A percentile compares a stretch with the other conserved stretches of the same genome.
Conservation (phyloP, 2,797 vertebrate genomes). For the Chlorospingus flavigularis region DNA sequence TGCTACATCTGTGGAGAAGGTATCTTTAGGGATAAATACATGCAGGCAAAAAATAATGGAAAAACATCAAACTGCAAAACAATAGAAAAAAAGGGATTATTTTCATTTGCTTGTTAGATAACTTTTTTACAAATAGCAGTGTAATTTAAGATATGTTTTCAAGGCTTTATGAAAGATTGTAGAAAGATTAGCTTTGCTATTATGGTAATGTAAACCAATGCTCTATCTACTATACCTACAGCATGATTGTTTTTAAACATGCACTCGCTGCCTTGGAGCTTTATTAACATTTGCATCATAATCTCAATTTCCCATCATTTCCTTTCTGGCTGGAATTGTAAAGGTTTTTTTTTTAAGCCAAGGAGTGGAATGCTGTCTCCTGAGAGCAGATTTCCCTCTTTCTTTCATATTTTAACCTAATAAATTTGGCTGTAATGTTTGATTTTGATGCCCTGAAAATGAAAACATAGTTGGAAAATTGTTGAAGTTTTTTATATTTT, state of each 20-base stretch:
- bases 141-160: not conserved
- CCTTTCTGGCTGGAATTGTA: not conserved
- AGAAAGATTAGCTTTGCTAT: not conserved
- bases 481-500: not conserved
- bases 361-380: not conserved
- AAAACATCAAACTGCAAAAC: not conserved
- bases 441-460: not conserved
- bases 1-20: not conserved
- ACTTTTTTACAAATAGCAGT: not conserved
- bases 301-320: not conserved
- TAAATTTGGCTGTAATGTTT: not conserved
- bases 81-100: not conserved
- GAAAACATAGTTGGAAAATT: not conserved
- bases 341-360: not conserved
- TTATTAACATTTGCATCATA: not conserved
- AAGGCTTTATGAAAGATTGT: not conserved
- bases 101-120: not conserved
- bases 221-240: not conserved
- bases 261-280: not conserved
- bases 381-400: not conserved
- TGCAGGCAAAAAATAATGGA: not conserved
- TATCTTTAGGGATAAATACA: not conserved
- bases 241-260: not conserved
- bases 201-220: not conserved
- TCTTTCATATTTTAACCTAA: not conserved